A percentile compares a stretch with the other conserved stretches of the same genome.
These are phyloP conservation scores for Eupithecia insigniata DNA, from an alignment of 2,888 invertebrate genomes.

Conservation along the genomic window DNA sequence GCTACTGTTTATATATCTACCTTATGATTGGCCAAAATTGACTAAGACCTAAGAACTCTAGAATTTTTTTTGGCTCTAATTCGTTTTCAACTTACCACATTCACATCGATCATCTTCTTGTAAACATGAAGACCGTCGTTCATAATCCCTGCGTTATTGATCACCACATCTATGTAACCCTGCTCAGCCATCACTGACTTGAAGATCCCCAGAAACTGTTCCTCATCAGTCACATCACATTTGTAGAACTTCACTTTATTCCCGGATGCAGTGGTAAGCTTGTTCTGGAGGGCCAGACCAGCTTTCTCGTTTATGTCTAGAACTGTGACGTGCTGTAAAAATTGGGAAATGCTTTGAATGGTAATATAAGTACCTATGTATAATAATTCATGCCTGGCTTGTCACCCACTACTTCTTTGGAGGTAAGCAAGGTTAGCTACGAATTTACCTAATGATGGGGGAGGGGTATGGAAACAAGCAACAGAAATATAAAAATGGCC, in stretches of 20 bases:
- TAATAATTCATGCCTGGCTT: too few relatives aligned
- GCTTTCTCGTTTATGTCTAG: slow-evolving; percentile 55
- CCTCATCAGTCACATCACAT: slow-evolving; percentile 62
- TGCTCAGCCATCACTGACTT: slow-evolving; percentile 50
- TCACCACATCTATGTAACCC: slow-evolving; percentile 56
- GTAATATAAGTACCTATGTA: too few relatives aligned
- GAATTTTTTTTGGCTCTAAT: not conserved
- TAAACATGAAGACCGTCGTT: slow-evolving; percentile 55
- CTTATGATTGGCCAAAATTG: too few relatives aligned
- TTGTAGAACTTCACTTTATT: slow-evolving; percentile 56
- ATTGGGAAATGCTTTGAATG: too few relatives aligned
- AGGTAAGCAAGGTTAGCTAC: too few relatives aligned
- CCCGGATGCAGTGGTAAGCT: slow-evolving; percentile 56
- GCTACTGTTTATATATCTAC: too few relatives aligned
- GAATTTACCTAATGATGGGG: too few relatives aligned
- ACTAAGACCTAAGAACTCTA: not conserved
- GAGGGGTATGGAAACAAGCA: too few relatives aligned
- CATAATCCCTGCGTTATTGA: slow-evolving; percentile 63
- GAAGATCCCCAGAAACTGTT: slow-evolving; percentile 51
- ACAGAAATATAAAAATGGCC: too few relatives aligned
- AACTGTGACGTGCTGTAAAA: slow-evolving; percentile 58
- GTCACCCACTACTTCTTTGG: too few relatives aligned
- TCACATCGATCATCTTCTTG: slow-evolving; percentile 57
- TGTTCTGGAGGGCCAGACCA: slow-evolving; percentile 52
- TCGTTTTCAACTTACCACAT: slow-evolving; percentile 55